phyloP scores from a whole-genome alignment of 2,888 invertebrate species.

The Lepeophtheirus nordmannii region DNA sequence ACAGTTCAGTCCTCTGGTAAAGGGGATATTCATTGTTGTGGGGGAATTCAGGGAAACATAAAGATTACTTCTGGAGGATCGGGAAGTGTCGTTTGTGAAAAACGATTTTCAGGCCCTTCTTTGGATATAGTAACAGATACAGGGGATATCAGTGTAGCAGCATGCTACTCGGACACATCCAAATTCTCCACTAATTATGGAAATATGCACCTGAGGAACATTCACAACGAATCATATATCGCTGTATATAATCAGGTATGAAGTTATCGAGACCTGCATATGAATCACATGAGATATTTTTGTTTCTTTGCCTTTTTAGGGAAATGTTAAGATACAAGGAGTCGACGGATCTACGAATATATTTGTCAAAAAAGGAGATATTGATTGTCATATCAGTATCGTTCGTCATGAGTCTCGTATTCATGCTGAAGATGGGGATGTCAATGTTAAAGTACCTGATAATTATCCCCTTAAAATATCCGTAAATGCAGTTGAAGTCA shows the following conservation, averaged over 20 bases:
- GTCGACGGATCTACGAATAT: slow-evolving; percentile 22
- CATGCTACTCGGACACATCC: slow-evolving; percentile 16
- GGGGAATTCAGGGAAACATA: slow-evolving; percentile 17
- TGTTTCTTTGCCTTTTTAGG: background rate
- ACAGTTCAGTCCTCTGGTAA: background rate
- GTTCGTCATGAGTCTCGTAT: slow-evolving; percentile 21
- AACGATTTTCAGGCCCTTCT: slow-evolving; percentile 17
- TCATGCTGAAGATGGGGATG: slow-evolving; percentile 20
- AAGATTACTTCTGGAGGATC: slow-evolving; percentile 6
- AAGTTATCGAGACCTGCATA: too few species aligned
- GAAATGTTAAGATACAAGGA: slow-evolving; percentile 18
- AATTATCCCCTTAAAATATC: slow-evolving; percentile 24
- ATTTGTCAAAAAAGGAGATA: slow-evolving; percentile 19
- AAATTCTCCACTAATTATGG: slow-evolving; percentile 22
- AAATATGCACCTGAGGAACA: slow-evolving; percentile 17
- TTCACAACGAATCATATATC: slow-evolving; percentile 22
- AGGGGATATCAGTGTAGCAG: slow-evolving; percentile 22
- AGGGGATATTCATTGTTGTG: slow-evolving; percentile 14
- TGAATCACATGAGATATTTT: background rate
- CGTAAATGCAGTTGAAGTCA: slow-evolving; percentile 26
- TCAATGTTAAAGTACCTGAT: slow-evolving; percentile 14
- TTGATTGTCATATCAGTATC: slow-evolving; percentile 18
- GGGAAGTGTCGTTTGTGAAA: slow-evolving; percentile 17
- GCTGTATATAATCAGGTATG: slow-evolving; percentile 19
- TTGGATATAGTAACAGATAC: slow-evolving; percentile 21